Evolutionary conservation across 2,113 vertebrate species (phyloP).

Genomic region (Chitala chitala): DNA sequence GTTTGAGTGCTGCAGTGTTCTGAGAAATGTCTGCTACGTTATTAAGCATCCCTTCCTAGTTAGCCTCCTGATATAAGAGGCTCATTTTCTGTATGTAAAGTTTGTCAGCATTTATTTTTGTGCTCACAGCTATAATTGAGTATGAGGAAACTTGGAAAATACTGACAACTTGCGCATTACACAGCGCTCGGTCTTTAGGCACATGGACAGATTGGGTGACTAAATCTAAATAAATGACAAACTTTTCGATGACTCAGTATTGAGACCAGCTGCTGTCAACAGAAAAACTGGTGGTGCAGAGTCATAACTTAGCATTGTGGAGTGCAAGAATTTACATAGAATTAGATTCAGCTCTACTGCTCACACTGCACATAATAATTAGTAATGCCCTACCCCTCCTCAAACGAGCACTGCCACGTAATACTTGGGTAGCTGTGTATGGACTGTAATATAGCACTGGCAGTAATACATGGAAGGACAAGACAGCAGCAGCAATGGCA

Average conservation of each 20-base stretch:
- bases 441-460: no score
- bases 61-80: not conserved
- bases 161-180: not conserved
- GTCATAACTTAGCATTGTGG: not conserved
- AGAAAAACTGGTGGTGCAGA: not conserved
- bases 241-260: not conserved
- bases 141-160: not conserved
- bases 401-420: no score
- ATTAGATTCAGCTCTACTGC: not conserved
- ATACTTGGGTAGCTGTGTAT: no score
- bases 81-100: not conserved
- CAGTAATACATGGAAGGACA: no score
- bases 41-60: no score
- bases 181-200: not conserved
- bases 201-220: not conserved
- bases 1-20: no score
- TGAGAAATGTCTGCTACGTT: no score
- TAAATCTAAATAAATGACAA: not conserved
- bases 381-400: no score
- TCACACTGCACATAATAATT: no score
- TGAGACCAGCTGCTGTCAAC: not conserved
- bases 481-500: no score
- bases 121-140: not conserved
- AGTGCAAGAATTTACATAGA: not conserved
- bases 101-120: not conserved